Conservation (phyloP, 2,113 vertebrate genomes). For the Chauna torquata region DNA sequence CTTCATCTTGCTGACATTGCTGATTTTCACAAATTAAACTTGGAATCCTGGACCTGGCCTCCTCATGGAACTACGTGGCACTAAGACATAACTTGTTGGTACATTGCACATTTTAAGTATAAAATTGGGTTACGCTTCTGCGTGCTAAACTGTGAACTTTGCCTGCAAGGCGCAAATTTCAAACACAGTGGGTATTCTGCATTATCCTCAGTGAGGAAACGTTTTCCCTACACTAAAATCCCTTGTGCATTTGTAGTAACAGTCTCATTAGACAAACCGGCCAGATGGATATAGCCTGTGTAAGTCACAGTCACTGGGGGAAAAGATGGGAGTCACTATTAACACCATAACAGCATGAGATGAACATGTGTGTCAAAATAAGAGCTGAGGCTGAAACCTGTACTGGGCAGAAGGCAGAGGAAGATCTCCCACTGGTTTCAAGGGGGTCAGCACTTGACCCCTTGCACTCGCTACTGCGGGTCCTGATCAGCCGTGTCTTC, state of each 20-base stretch:
- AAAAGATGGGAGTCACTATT: background rate
- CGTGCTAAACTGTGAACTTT: background rate
- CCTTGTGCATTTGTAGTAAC: background rate
- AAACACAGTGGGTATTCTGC: background rate
- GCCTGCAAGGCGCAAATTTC: background rate
- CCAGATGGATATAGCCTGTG: background rate
- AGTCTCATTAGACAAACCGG: background rate
- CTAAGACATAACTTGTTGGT: background rate
- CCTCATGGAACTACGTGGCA: accelerated
- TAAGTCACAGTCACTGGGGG: background rate
- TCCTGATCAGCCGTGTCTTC: background rate
- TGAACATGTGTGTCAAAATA: background rate
- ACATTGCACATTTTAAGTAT: background rate
- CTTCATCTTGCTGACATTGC: background rate
- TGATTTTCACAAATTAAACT: background rate
- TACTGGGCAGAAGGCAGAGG: accelerated
- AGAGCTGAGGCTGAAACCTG: background rate
- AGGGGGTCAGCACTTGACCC: background rate
- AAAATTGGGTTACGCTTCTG: background rate
- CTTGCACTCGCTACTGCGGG: background rate
- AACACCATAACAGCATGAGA: background rate
- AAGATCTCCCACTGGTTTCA: background rate
- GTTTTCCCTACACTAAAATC: background rate
- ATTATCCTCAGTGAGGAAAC: background rate
- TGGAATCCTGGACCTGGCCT: background rate